Conservation (phyloP, 1,140 invertebrate genomes). For the Zaprionus davidi region DNA sequence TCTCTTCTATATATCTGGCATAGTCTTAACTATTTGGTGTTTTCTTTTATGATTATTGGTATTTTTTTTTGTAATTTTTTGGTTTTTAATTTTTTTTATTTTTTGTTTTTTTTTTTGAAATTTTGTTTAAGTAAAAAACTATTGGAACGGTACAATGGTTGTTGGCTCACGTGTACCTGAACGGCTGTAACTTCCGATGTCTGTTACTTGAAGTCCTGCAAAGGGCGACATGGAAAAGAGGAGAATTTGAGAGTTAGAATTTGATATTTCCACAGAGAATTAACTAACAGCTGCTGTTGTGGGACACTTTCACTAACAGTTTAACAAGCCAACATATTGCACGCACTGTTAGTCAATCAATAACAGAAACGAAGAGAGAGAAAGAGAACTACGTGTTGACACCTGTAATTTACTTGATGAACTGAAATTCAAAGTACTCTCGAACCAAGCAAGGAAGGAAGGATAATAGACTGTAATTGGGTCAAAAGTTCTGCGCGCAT, state of each 20-base stretch:
- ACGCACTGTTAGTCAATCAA: background rate
- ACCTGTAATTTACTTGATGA: background rate
- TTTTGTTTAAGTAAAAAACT: slow-evolving; percentile 62
- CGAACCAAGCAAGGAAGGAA: background rate
- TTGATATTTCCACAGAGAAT: background rate
- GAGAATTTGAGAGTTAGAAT: background rate
- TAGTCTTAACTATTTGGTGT: slow-evolving; percentile 52
- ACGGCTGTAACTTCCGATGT: slow-evolving; percentile 96
- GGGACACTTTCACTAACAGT: background rate
- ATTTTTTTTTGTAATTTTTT: slow-evolving; percentile 32
- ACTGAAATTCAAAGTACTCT: background rate
- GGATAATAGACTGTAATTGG: slow-evolving; percentile 9
- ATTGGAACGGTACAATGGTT: slow-evolving; percentile 58
- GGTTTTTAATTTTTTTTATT: slow-evolving; percentile 39
- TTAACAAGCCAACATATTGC: background rate
- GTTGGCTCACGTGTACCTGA: slow-evolving; percentile 94
- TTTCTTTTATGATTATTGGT: slow-evolving; percentile 30
- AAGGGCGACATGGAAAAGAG: slow-evolving; percentile 56
- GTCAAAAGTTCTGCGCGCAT: slow-evolving; percentile 1
- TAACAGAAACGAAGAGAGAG: background rate
- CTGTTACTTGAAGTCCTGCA: slow-evolving; percentile 96
- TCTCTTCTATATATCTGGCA: slow-evolving; percentile 42
- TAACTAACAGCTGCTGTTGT: background rate
- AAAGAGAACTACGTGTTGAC: background rate
- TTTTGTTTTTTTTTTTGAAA: slow-evolving; percentile 39